Evolutionary conservation across 53 echinoderm and acorn worm species (phyloP).

Genomic region (Paelopatides confundens): DNA sequence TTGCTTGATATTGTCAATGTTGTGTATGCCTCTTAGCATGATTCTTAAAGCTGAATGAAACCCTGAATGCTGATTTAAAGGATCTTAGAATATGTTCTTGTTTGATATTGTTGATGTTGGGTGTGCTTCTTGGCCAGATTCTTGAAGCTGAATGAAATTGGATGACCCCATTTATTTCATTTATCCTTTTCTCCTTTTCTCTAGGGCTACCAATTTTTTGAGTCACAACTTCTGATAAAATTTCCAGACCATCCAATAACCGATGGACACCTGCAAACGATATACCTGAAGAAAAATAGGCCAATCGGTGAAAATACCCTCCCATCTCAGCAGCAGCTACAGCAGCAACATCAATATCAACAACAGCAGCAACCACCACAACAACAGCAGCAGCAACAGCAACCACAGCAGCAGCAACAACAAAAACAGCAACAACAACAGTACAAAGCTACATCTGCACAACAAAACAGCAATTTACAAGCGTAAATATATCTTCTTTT

Average conservation of each 20-base stretch:
- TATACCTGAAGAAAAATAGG: slow-evolving; percentile 77
- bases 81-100: no score
- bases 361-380: slow-evolving; percentile 48
- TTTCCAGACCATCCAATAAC: slow-evolving; percentile 98
- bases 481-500: not conserved
- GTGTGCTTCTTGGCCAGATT: no score
- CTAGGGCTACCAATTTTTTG: slow-evolving; percentile 80
- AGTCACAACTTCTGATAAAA: slow-evolving; percentile 85
- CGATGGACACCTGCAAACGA: slow-evolving; percentile 76
- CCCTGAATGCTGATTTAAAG: no score
- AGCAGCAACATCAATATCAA: slow-evolving; percentile 5
- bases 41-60: no score
- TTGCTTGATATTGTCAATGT: not conserved
- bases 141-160: no score
- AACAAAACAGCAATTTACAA: not conserved
- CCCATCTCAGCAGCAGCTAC: slow-evolving; percentile 31
- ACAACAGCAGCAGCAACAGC: not conserved
- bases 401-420: not conserved
- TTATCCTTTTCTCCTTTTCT: not conserved
- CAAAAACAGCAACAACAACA: not conserved
- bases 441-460: not conserved
- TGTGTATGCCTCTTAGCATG: no score
- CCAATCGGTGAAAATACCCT: not conserved
- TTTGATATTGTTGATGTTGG: no score
- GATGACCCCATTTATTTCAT: not conserved